A percentile compares a stretch with the other conserved stretches of the same genome.
Conservation (phyloP, 1,140 invertebrate species). For the Chlorops oryzae region DNA sequence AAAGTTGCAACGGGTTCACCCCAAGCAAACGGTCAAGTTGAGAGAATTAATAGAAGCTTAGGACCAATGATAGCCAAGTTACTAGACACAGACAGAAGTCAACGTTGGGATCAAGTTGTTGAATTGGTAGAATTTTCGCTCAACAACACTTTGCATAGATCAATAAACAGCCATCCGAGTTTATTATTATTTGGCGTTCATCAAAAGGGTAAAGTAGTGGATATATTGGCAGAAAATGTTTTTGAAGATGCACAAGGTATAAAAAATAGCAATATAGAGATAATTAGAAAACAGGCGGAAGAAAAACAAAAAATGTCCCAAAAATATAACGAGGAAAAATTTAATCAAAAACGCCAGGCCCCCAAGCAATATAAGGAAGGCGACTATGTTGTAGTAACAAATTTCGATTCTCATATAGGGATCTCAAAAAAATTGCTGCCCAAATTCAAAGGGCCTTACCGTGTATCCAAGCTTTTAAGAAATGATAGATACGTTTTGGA, state of each 20-base stretch:
- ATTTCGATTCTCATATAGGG: neutral
- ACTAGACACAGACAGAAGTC: neutral
- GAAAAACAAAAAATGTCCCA: neutral
- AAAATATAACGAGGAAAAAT: neutral
- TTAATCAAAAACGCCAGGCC: neutral
- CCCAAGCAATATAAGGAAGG: neutral
- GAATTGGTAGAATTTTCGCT: conserved; percentile 1
- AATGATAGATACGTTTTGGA: too few species aligned
- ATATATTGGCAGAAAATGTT: neutral
- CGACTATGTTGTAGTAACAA: neutral
- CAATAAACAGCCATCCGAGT: neutral
- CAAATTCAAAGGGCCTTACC: neutral
- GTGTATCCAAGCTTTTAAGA: too few species aligned
- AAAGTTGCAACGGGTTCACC: too few species aligned
- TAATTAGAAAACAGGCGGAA: neutral
- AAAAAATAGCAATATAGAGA: neutral
- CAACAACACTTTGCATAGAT: conserved; percentile 1
- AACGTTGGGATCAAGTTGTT: conserved; percentile 1
- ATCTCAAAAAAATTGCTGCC: neutral
- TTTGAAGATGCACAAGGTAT: neutral
- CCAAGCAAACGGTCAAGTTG: neutral
- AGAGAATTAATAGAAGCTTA: neutral
- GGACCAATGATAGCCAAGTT: conserved; percentile 4
- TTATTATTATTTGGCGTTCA: conserved; percentile 3
- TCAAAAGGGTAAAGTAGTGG: neutral